Percentiles rank a stretch among this genome's conserved stretches.
These are phyloP conservation scores for Drosophila melanica DNA, from an alignment of 1,140 invertebrate species.

Conservation along the genomic window DNA sequence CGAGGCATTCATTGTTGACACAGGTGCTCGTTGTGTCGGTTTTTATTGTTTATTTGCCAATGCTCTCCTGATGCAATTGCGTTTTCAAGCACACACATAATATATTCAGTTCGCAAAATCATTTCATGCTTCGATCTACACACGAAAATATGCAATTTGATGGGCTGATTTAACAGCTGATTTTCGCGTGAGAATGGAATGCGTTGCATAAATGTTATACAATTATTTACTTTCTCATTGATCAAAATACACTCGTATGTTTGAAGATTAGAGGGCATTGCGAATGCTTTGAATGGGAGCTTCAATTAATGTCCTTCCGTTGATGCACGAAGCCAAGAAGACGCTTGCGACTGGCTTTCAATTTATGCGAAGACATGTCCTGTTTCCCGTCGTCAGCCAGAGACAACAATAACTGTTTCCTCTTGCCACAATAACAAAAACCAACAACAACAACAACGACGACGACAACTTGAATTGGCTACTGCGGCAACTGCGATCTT, in stretches of 20 bases:
- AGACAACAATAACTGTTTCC: constrained; percentile 74
- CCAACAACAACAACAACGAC: constrained; percentile 17
- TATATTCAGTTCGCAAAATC: neutral
- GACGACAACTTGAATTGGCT: constrained; percentile 47
- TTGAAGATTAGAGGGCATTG: constrained; percentile 10
- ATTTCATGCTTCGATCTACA: neutral
- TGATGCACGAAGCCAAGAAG: constrained; percentile 6
- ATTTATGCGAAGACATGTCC: constrained; percentile 79
- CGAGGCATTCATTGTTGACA: constrained; percentile 74
- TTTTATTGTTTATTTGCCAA: constrained; percentile 52
- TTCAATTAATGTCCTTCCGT: constrained; percentile 72
- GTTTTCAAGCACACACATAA: constrained; percentile 37
- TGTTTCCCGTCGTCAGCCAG: constrained; percentile 65
- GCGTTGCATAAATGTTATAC: neutral
- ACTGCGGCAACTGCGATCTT: constrained; percentile 40
- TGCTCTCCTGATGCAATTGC: constrained; percentile 65
- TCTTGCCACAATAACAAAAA: constrained; percentile 42
- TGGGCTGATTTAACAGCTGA: constrained; percentile 1
- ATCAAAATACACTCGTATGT: constrained; percentile 1
- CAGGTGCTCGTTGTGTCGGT: constrained; percentile 55
- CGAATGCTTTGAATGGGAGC: neutral
- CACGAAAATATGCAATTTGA: neutral
- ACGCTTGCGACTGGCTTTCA: constrained; percentile 52
- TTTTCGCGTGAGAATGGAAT: neutral
- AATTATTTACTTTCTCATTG: constrained; percentile 57